Evolutionary conservation across 2,888 invertebrate genomes (phyloP), one percentile per base, ranked within the genome.

Genomic region (Dascillus cervinus): DNA sequence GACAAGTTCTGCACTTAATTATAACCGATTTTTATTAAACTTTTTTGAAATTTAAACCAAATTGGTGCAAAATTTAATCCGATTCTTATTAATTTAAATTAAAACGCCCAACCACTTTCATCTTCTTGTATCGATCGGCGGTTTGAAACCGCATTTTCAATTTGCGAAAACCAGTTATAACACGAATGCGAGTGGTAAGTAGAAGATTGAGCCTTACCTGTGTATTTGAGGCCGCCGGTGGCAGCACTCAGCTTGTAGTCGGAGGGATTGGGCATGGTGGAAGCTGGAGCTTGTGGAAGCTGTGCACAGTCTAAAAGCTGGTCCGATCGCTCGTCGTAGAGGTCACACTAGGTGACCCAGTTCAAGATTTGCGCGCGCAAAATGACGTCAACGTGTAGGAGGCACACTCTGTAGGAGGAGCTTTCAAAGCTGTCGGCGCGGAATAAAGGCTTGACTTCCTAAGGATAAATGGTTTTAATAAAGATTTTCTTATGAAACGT

Each of bases 291-390:
- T 56, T 52, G 51, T 55, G 58, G 55, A 53, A 47, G 54, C 57
- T 51, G 54, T 53, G 47, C 53, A 43, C 42, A 47, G 50, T 55
- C 52, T 52, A 50, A 53, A n/a, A 45, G 47, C 49, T 46, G 47
- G 46, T 41, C 51, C 53, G 50, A 46, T 46, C 50, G 50, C 55
- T 52, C 43, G 43, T 43, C 39, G 41, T 41, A 47, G 46, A 52
- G 60, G 60, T 62, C 60, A 58, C 49, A 47, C 49, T 52, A 53
- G 64, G 56, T 64, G 62, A 65, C 64, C 64, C 43, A 63, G 39
- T 58, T 61, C 41, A 41, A 43, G 36, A 44, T 42, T 43, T 49
- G 53, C 53, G 56, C 58, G 58, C 57, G 57, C 56, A 53, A 46
- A 39, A 44, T 55, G 52, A 56, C 60, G 58, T 55, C 53, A 54